Base-by-base conservation (phyloP, 2,113 vertebrate genomes). In the Oncorhynchus kisutch region DNA sequence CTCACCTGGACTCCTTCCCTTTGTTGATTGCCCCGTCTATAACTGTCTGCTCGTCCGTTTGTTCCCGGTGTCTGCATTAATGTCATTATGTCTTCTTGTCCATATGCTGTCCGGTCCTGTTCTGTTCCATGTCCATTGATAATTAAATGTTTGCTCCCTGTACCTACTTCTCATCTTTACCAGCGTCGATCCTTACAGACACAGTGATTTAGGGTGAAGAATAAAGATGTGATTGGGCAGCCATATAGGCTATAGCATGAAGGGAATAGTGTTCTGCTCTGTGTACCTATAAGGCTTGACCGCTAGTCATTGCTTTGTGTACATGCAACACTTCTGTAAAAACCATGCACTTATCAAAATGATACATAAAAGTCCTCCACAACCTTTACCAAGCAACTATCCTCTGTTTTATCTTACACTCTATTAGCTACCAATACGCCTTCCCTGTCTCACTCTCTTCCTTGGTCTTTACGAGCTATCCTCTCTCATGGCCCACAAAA, bases 141-240 rank as follows among this genome's bases (percentile, higher is more conserved):
- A 34, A 34, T 34, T 34, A 34, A 34, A 34, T 34, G 34, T 34
- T 34, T 6, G 8, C 34, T 34, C 34, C 1, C 6, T 34, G 34
- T 34, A 7, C 34, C 6, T 34, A 6, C 34, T 34, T 34, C 34
- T 34, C 34, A 7, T 34, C 34, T 34, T 7, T 34, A 34, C 6
- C 34, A 8, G 34, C 34, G 34, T 34, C 34, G 1, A 34, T 34
- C 34, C 34, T 34, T 34, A 34, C 34, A 8, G 34, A 34, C 34
- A 86, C 76, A 83, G 79, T 81, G 72, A 87, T 85, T 39, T 74
- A 71, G 29, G 78, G 74, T 66, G 18, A 13, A 68, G 48, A 74
- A 76, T 78, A 72, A 80, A 54, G 48, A 79, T 25, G 67, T 72
- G 71, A 84, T 67, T 85, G 75, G 70, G 79, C 80, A 80, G 84